Evolutionary conservation across 2,113 vertebrate genomes (phyloP), one percentile per base, ranked within the genome.

Genomic region (Pygoscelis antarcticus): DNA sequence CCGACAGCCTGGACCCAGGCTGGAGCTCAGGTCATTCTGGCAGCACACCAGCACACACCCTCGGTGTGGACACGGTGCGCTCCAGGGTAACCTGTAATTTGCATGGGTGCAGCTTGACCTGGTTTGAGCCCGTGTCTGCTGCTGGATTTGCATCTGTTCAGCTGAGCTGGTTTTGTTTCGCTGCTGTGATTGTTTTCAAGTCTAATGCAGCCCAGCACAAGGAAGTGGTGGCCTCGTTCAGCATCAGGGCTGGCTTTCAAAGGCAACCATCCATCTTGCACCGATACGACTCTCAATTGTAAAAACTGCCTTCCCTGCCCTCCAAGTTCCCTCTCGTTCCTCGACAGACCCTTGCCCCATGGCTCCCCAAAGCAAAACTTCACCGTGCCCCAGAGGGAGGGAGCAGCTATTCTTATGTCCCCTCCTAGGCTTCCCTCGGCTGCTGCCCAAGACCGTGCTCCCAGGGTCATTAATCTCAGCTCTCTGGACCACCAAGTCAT

Each of bases 131-230:
- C 51, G 1, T 80, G 89, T 94, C 95, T 97, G 95, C 93, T 11
- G 1, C 91, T 76, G 93, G 8, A 94, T 97, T 97, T 97, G 97
- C 94, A 96, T 96, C 95, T 30, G 32, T 60, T 26, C 54, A 55
- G 95, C 94, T 94, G 93, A 95, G 96, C 94, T 96, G 95, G 96
- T 93, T 96, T 96, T 91, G 93, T 96, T 92, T 92, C 32, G 13
- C 78, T 87, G 69, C 2, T 42, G 49, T 38, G 87, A 93, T 87
- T 96, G 95, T 94, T 96, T 93, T 87, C 77, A 7, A 65, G 89
- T 78, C 84, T 69, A 79, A 93, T 60, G 87, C 71, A 40, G 72
- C 60, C 23, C 40, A 60, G 83, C 74, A 76, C n/a, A 15, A 58
- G 89, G 89, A 91, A 96, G 93, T 18, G 66, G 75, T 62, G 82